Evolutionary conservation across 2,113 vertebrate species (phyloP), one percentile per base, ranked within the genome.

Genomic region (Oostethus manadensis): DNA sequence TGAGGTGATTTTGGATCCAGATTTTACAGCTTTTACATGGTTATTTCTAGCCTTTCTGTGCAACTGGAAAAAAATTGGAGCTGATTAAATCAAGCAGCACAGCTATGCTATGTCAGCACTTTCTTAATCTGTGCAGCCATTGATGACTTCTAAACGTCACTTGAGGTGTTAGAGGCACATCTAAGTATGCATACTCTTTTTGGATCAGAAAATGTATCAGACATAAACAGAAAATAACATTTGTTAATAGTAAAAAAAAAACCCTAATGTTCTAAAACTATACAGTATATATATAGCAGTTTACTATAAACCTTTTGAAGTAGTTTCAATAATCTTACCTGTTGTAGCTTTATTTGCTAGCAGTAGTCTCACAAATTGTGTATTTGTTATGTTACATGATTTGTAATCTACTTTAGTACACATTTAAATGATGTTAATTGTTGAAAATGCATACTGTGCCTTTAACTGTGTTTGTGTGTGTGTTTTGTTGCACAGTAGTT

Each of bases 31-130:
- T 47, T 48, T 71, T 42, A 26, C 40, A 26, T 9, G 20, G 16
- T 57, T 68, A 18, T 50, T 54, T 49, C 47, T 22, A 17, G 55
- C 9, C 8, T 53, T 21, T 71, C 11, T 58, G 26, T 50, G 4
- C 57, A 64, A 23, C 20, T 10, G 51, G 33, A 44, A 14, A 14
- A 33, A 18, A 21, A 14, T 66, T n/a, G 3, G 6, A 40, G 40
- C 44, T 38, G 48, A 61, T 66, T 26, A 55, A 56, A 56, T 0
- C 1, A 53, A 63, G 16, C 10, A 4, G 3, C 48, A 17, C 8
- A 16, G 40, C 50, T 4, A 22, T 56, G 26, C 42, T 44, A 18
- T 35, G 18, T 4, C 40, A 38, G 13, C 6, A 43, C 18, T 20
- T 38, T 23, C 33, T 29, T 53, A 35, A 53, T 21, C 53, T 55